Base-by-base conservation (phyloP, 1,140 invertebrate species). In the Tetramorium simillimum region DNA sequence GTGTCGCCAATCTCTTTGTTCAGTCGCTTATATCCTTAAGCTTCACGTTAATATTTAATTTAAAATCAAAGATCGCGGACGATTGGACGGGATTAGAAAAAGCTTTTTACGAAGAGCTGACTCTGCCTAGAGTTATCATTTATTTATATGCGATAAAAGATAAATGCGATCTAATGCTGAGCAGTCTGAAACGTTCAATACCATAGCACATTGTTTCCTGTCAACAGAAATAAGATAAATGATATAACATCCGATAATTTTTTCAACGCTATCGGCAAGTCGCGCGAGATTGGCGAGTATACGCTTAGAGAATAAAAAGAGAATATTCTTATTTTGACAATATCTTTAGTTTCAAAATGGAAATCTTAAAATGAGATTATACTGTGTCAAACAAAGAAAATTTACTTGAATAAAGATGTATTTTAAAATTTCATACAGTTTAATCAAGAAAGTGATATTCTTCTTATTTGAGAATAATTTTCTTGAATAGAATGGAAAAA, bases 121-220 rank as follows among this genome's bases (percentile, higher is more conserved):
- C 9, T 43, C n/a, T 16, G 40, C 2, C 21, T 69, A 69, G 0
- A 46, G 24, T 75, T 24, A 75, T 75, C 53, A 16, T 40, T 75
- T 56, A 60, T 73, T 73, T 67, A 21, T n/a, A 56, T 40, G 33
- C 33, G n/a, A 40, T 75, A 40, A 24, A 16, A 75, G 33, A 58
- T 75, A 43, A 75, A 40, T 73, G 14, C 9, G 37, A 56, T 53
- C 28, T 73, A 58, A 75, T 56, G 3, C 43, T 58, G 60, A 69
- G 2, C 53, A 73, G 4, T 5, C 28, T 56, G 33, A 37, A 73
- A 56, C 33, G 28, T 56, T 40, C 16, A 56, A 56, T 53, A 5
- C 9, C 28, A 18, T n/a, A 37, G 2, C 14, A 49, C 33, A 53
- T 53, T 73, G 0, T 56, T 56, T 2, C 33, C 14, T 10, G 5